These are phyloP conservation scores for Theristicus caerulescens DNA, from an alignment of 2,113 vertebrate genomes.

Conservation along the genomic window DNA sequence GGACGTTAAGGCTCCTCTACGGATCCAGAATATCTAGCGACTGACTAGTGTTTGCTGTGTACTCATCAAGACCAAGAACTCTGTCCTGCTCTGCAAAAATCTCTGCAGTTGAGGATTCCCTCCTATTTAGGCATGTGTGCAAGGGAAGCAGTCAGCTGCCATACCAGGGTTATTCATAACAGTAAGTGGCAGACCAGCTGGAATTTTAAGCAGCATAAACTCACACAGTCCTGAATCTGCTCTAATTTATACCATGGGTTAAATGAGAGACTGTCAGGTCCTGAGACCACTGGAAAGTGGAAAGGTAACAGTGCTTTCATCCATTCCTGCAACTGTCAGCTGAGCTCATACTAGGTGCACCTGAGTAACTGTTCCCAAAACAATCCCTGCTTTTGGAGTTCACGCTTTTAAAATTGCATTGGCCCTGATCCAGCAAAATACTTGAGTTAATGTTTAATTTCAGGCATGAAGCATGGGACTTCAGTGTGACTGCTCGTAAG, in stretches of 20 bases:
- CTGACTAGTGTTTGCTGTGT: background rate
- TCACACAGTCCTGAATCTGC: background rate
- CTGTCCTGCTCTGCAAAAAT: background rate
- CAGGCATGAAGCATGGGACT: background rate
- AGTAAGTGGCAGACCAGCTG: background rate
- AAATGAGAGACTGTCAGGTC: background rate
- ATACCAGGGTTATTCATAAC: background rate
- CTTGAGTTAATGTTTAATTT: slow-evolving; percentile 42
- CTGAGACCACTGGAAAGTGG: background rate
- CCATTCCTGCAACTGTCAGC: background rate
- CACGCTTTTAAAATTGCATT: background rate
- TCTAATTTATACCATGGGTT: background rate
- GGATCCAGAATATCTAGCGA: background rate
- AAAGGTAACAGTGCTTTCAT: background rate
- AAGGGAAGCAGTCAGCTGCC: background rate
- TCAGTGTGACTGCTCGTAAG: background rate
- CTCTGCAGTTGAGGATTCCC: background rate
- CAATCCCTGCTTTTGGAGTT: background rate
- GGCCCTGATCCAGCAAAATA: background rate
- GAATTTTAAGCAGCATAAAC: background rate
- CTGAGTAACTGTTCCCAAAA: background rate
- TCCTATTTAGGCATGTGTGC: background rate
- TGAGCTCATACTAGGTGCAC: background rate
- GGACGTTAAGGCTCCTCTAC: background rate
- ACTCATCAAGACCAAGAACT: background rate